Evolutionary conservation across 2,113 vertebrate species (phyloP), one percentile per base, ranked within the genome.

Genomic region (Atractosteus spatula): DNA sequence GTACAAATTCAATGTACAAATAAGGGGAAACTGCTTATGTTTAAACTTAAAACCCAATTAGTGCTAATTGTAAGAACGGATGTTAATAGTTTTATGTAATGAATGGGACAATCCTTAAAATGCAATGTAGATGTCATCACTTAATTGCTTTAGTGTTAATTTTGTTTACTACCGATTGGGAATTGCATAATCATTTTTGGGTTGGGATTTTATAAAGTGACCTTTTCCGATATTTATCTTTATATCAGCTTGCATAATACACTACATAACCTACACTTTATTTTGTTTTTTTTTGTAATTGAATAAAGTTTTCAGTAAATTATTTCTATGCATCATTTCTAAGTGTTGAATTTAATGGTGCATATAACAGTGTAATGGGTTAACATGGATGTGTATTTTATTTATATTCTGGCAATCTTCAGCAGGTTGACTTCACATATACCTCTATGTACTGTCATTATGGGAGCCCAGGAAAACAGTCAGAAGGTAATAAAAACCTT

Each of bases 171-270:
- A 79, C 71, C 77, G 80, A 73, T 8, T 78, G 44, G 72, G 70
- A 84, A 70, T 80, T 75, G 79, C 85, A 77, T 83, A 71, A 74
- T 76, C 75, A 73, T 43, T 0, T 6, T 59, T 71, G 82, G 83
- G 80, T 88, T 51, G 81, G 92, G 90, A 90, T 91, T 95, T 89
- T 94, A 85, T 93, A 91, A 87, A 83, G 91, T 94, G 89, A 86
- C 82, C 90, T 92, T 94, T 91, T 88, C 84, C 85, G 78, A 74
- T 85, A 79, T 71, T 81, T 75, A 70, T 83, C 79, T 85, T 78
- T 86, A 77, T 75, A 62, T 78, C 66, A 76, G 79, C 93, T 92
- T 89, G 90, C 90, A 90, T 90, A 86, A 89, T 76, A 90, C 89
- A 86, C 81, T 88, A 90, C 89, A 89, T 92, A 87, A 89, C 76